Base-by-base conservation (phyloP, 2,113 vertebrate genomes). In the Astur gentilis region DNA sequence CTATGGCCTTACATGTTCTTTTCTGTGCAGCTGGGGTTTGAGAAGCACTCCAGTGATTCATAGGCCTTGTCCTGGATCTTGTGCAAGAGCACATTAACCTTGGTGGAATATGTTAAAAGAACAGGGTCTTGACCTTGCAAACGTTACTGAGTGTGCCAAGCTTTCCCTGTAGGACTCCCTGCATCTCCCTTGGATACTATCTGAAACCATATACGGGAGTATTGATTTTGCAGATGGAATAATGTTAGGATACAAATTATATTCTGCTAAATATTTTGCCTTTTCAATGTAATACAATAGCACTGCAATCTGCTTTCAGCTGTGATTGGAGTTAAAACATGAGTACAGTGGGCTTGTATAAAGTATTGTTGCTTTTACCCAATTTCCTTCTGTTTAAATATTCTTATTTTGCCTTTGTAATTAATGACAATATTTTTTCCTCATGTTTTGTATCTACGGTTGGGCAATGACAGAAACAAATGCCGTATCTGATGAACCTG, bases 401-500 rank as follows among this genome's bases (percentile, higher is more conserved):
- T 38, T 93, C 62, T 76, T 95, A 69, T 93, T 80, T 93, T 67
- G 16, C 40, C 23, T 47, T 29, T 95, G 45, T 93, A 96, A 97
- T 96, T 96, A 96, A 95, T 69, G 57, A 4, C 66, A 91, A 87
- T 36, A n/a, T 65, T 54, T 36, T 92, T 96, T 96, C 32, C 55
- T 95, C 16, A 3, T 54, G 45, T 71, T 83, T 55, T 31, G 8
- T 87, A 40, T 79, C 87, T 45, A 49, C 32, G 79, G 82, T 34
- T 91, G 87, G 83, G 36, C 67, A 79, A 91, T n/a, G 81, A 93
- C 71, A 93, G 86, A 96, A 95, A 70, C 34, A 84, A 94, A 94
- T 72, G 82, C 87, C 34, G 9, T 84, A 78, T 89, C 69, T 97
- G 94, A 97, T 96, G 93, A 97, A 96, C 75, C 78, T 89, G 67